Evolutionary conservation across 2,888 invertebrate species (phyloP), one percentile per base, ranked within the genome.

Genomic region (Gymnosoma rotundatum): DNA sequence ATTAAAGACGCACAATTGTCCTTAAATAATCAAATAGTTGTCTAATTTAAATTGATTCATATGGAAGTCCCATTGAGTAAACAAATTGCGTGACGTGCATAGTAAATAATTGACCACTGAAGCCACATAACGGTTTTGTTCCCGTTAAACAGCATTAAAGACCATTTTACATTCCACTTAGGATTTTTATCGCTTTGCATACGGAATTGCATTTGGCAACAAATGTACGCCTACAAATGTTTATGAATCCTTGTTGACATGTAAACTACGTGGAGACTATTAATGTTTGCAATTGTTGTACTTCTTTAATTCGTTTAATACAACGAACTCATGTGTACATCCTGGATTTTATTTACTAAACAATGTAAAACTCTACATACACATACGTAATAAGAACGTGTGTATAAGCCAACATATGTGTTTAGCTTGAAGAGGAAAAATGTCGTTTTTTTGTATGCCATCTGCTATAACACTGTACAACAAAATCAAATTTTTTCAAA

Each of bases 251-350:
- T 73, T 66, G 52, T 42, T 42, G 50, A 36, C 25, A 25, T 56
- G 52, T 66, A 56, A 45, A 56, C 20, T 56, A 36, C 18, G 52
- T 58, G 63, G 38, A 38, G 52, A 82, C 72, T 76, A 36, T 70
- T 83, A 83, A 79, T 80, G 73, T 76, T 61, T 52, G 60, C 58
- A 83, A 83, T 79, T 83, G 67, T 75, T 73, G 76, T 67, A 54
- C 56, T 73, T 75, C 67, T 76, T 82, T 79, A 74, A 75, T 76
- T 66, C 79, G 58, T 60, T 20, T 50, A 52, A 61, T 58, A n/a
- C 6, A 73, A 36, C 64, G 5, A 38, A n/a, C 0, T 21, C 25
- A 10, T 10, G n/a, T 16, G 8, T 20, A 38, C 25, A 42, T 76
- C 20, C 54, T 73, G 32, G 32, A 85, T 82, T 82, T 82, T 61